Evolutionary conservation across 1,140 invertebrate species (phyloP), one percentile per base, ranked within the genome.

Genomic region (Lethrus apterus): DNA sequence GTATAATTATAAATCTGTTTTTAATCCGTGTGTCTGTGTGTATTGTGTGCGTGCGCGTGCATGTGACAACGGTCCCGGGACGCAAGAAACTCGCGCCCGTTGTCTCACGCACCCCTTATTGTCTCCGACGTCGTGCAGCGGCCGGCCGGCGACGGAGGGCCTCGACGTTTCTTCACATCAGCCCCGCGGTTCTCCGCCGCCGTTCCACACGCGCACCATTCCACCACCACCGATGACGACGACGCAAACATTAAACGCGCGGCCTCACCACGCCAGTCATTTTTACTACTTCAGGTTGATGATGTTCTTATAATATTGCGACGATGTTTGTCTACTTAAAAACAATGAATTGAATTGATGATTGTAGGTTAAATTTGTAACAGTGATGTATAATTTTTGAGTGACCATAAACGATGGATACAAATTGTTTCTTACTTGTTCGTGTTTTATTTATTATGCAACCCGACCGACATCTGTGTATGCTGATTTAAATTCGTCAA

Each of bases 361-460:
- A 11, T 31, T 29, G 26, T 44, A 21, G 30, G 31, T 32, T 59
- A 50, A 58, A 53, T 56, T 60, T 63, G 59, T 61, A 63, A 57
- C 55, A 52, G 50, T 63, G 59, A 53, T 62, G 59, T 63, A 62
- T 62, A 58, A 59, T 50, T 36, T 60, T 60, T 60, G 59, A 63
- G 57, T 63, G 61, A 60, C 38, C 43, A 60, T 61, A 61, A 63
- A 63, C 50, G 52, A 63, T 60, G 59, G 58, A 63, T 63, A 60
- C 58, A 63, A 60, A 57, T 63, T 63, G 61, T 63, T 63, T 63
- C 58, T 54, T 62, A 63, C 48, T 29, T 42, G 11, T 29, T 26
- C 21, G 40, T 42, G 40, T 42, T 42, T 42, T 42, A 42, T 42
- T 42, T 38, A n/a, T n/a, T n/a, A 21, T 38, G 35, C 35, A 38